Evolutionary conservation across 2,797 vertebrate genomes (phyloP).

Genomic region (Eulemur rubriventer): DNA sequence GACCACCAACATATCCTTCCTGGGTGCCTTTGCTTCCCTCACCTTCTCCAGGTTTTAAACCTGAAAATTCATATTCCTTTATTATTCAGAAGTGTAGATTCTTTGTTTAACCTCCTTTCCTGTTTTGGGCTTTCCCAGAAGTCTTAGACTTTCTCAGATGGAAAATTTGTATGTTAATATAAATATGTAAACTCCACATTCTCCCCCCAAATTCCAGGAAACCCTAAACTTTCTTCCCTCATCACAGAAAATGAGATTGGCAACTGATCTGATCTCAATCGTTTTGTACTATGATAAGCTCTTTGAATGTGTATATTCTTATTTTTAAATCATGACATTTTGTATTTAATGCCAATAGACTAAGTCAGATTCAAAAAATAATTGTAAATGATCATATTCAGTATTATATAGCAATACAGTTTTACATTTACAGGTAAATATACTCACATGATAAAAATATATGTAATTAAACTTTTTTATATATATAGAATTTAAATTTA

Average conservation of each 20-base stretch:
- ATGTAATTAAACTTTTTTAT: background rate
- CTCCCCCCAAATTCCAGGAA: background rate
- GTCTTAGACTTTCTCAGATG: background rate
- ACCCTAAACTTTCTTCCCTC: background rate
- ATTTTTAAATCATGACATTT: constrained; percentile 80
- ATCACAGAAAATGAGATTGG: background rate
- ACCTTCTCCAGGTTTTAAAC: background rate
- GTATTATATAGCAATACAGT: constrained; percentile 67
- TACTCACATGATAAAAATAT: constrained; percentile 22
- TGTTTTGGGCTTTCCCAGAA: background rate
- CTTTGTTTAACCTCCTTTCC: background rate
- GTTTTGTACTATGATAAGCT: constrained; percentile 85
- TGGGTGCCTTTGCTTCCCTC: background rate
- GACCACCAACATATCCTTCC: background rate
- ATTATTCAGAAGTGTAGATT: background rate
- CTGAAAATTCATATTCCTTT: background rate
- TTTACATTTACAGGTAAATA: constrained; percentile 80
- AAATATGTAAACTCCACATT: background rate
- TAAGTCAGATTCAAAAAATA: constrained; percentile 80
- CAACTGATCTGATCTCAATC: constrained; percentile 38
- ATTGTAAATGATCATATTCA: constrained; percentile 81
- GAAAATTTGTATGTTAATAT: background rate
- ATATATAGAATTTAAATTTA: background rate
- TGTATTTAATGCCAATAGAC: constrained; percentile 83
- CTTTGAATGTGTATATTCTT: constrained; percentile 84